These are phyloP conservation scores for Microplitis demolitor DNA, from an alignment of 1,140 invertebrate species.

Conservation along the genomic window DNA sequence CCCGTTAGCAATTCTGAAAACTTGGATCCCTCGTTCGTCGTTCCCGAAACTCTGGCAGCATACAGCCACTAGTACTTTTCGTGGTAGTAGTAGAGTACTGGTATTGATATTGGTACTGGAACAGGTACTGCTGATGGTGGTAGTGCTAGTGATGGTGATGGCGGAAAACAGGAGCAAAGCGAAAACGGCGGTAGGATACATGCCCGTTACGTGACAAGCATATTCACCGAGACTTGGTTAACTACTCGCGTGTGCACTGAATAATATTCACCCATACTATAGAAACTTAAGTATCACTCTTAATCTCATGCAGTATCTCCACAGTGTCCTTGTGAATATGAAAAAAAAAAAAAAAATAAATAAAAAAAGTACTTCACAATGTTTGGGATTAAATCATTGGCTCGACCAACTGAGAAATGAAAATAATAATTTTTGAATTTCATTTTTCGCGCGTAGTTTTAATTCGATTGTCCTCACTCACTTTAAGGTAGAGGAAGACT, in stretches of 20 bases:
- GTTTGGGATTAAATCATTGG: too few species aligned
- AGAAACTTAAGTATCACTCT: slow-evolving; percentile 27
- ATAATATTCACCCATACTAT: slow-evolving; percentile 24
- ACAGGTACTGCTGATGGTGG: not conserved
- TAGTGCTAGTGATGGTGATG: not conserved
- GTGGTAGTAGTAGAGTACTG: not conserved
- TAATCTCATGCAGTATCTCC: slow-evolving; percentile 2
- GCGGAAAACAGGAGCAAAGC: slow-evolving; percentile 30
- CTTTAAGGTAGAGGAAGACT: too few species aligned
- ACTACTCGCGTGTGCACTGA: slow-evolving; percentile 32
- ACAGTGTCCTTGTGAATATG: too few species aligned
- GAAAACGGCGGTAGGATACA: slow-evolving; percentile 26
- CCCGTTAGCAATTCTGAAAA: not conserved
- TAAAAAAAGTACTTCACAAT: too few species aligned
- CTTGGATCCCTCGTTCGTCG: not conserved
- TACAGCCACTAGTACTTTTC: not conserved
- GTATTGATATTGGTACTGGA: not conserved
- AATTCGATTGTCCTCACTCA: too few species aligned
- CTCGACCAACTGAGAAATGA: too few species aligned
- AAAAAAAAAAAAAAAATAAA: too few species aligned
- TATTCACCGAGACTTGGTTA: slow-evolving; percentile 30
- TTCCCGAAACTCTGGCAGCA: not conserved
- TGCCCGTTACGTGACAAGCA: slow-evolving; percentile 32
- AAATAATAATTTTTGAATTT: too few species aligned
- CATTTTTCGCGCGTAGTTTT: too few species aligned